A percentile compares a stretch with the other conserved stretches of the same genome.
phyloP scores from a whole-genome alignment of 2,797 vertebrate species.

The Cyprinella venusta region DNA sequence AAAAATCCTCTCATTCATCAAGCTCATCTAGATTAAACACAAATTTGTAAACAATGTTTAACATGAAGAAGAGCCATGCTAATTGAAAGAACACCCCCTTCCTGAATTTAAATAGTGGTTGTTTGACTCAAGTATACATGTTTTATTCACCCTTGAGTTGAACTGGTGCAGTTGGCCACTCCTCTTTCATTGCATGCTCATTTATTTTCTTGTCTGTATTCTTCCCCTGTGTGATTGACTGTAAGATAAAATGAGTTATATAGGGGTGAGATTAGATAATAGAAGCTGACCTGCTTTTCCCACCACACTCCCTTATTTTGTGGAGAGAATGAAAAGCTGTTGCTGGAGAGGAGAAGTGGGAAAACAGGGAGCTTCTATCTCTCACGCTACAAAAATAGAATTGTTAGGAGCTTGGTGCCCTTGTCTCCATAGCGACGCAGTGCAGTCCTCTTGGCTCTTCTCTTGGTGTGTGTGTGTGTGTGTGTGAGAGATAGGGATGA shows the following conservation, averaged over 20 bases:
- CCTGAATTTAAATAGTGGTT: slow-evolving; percentile 1
- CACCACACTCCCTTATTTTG: slow-evolving; percentile 63
- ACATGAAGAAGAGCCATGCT: background rate
- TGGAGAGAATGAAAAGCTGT: slow-evolving; percentile 69
- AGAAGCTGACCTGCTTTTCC: slow-evolving; percentile 58
- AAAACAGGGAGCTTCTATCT: slow-evolving; percentile 76
- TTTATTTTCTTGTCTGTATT: slow-evolving; percentile 16
- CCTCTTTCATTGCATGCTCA: slow-evolving; percentile 32
- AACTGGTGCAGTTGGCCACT: slow-evolving; percentile 3
- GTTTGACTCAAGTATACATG: background rate
- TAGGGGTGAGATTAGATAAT: slow-evolving; percentile 66
- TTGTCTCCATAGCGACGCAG: slow-evolving; percentile 84
- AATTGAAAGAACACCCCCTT: slow-evolving; percentile 10
- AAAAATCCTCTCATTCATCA: slow-evolving; percentile 47
- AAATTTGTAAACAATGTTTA: slow-evolving; percentile 32
- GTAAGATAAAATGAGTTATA: slow-evolving; percentile 25
- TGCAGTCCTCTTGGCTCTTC: slow-evolving; percentile 75
- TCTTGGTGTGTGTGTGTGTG: slow-evolving; percentile 76
- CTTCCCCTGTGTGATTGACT: slow-evolving; percentile 26
- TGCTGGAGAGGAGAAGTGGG: slow-evolving; percentile 69
- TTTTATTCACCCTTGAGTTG: slow-evolving; percentile 10
- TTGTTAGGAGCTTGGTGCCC: slow-evolving; percentile 80
- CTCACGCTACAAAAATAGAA: slow-evolving; percentile 80
- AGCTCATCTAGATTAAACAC: slow-evolving; percentile 36
- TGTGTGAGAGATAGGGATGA: slow-evolving; percentile 59